Conservation (phyloP, 2,797 vertebrate genomes). For the Myiotriccus ornatus region DNA sequence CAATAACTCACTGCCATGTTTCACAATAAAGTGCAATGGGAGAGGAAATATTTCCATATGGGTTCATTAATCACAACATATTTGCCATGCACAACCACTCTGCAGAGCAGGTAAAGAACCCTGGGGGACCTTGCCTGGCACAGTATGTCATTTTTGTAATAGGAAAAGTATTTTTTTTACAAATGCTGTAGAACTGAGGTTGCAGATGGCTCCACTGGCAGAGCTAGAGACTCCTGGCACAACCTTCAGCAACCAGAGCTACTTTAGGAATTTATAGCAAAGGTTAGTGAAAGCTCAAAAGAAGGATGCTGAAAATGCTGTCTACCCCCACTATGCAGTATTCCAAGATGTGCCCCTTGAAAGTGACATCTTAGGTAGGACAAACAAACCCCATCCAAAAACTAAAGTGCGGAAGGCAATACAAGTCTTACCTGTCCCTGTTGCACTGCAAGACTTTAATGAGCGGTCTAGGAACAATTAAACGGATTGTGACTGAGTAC, state of each 20-base stretch:
- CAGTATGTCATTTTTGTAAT: conserved; percentile 22
- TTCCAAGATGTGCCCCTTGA: not conserved
- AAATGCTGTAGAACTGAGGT: conserved; percentile 21
- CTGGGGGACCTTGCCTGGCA: conserved; percentile 23
- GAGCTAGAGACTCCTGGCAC: conserved; percentile 27
- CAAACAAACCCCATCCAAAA: not conserved
- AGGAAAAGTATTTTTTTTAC: conserved; percentile 13
- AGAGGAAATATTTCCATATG: conserved; percentile 60
- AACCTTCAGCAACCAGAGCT: not conserved
- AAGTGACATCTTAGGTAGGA: not conserved
- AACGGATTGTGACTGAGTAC: not conserved
- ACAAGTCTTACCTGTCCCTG: not conserved
- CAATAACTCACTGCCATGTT: conserved; percentile 60
- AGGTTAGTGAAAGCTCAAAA: not conserved
- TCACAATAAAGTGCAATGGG: conserved; percentile 55
- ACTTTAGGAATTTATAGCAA: conserved; percentile 1
- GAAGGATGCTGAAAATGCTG: not conserved
- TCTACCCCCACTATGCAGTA: not conserved
- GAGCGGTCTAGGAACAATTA: not conserved
- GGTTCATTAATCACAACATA: conserved; percentile 61
- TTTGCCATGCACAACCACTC: conserved; percentile 51
- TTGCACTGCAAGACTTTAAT: not conserved
- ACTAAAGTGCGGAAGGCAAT: not conserved
- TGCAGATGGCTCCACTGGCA: conserved; percentile 58
- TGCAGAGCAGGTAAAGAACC: conserved; percentile 42